phyloP scores from a whole-genome alignment of 1,140 invertebrate genomes.

The Calosoma granatense region DNA sequence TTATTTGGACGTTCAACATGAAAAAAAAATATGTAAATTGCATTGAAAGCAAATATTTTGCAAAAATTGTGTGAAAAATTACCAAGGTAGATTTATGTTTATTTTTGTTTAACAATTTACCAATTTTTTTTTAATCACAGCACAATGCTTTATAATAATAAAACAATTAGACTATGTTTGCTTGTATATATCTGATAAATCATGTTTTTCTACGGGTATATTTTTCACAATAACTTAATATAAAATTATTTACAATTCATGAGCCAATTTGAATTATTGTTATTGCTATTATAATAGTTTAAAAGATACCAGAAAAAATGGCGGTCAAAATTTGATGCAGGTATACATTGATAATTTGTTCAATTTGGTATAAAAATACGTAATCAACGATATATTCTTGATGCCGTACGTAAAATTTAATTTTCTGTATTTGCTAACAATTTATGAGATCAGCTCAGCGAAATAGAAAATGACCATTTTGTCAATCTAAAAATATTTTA shows the following conservation, averaged over 20 bases:
- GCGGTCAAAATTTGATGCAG: too few relatives aligned
- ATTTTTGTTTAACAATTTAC: background rate
- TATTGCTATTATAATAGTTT: background rate
- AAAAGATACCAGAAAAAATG: background rate
- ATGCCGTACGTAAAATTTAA: too few relatives aligned
- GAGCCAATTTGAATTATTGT: background rate
- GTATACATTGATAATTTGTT: too few relatives aligned
- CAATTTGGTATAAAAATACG: too few relatives aligned
- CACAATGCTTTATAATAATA: background rate
- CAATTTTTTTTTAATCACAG: background rate
- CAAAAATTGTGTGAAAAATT: background rate
- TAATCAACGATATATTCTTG: too few relatives aligned
- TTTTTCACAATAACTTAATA: too few relatives aligned
- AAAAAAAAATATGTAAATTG: background rate
- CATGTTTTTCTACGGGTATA: too few relatives aligned
- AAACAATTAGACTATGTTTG: background rate
- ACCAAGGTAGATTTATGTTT: background rate
- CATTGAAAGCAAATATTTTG: background rate
- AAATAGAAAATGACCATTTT: too few relatives aligned
- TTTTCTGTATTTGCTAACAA: too few relatives aligned
- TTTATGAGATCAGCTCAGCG: too few relatives aligned
- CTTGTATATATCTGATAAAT: background rate
- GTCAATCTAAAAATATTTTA: too few relatives aligned
- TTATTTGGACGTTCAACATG: background rate
- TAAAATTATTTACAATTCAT: background rate